phyloP scores from a whole-genome alignment of 1,140 invertebrate genomes.

The Dreissena rostriformis region DNA sequence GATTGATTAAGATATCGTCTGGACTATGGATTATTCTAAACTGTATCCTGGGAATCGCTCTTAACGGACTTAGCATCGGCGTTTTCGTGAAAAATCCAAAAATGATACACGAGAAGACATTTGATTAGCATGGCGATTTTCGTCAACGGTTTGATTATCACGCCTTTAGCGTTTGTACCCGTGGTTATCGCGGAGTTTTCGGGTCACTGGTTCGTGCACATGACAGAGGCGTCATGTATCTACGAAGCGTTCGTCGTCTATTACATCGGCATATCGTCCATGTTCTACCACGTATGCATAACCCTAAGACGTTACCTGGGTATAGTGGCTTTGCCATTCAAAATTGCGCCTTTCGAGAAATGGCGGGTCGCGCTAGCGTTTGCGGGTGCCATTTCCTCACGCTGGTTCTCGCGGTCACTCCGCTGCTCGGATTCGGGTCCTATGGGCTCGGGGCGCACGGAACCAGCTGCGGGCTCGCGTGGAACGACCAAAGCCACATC shows the following conservation, averaged over 20 bases:
- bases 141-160: neutral
- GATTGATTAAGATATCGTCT: neutral
- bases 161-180: neutral
- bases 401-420: neutral
- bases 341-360: too few relatives aligned
- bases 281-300: too few relatives aligned
- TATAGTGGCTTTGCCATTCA: too few relatives aligned
- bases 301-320: too few relatives aligned
- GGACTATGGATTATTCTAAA: neutral
- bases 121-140: neutral
- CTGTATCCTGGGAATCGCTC: neutral
- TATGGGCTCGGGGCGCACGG: constrained; percentile 10
- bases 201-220: neutral
- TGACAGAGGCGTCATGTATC: neutral
- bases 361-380: too few relatives aligned
- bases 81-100: neutral
- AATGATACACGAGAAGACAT: neutral
- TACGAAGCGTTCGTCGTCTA: constrained; percentile 7
- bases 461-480: neutral
- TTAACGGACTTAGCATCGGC: neutral
- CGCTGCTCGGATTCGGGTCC: neutral
- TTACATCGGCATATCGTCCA: too few relatives aligned
- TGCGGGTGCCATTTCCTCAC: neutral
- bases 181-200: constrained; percentile 1
- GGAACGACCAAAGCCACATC: neutral